Conservation (phyloP, 2,113 vertebrate genomes). For the Eulacestoma nigropectus region DNA sequence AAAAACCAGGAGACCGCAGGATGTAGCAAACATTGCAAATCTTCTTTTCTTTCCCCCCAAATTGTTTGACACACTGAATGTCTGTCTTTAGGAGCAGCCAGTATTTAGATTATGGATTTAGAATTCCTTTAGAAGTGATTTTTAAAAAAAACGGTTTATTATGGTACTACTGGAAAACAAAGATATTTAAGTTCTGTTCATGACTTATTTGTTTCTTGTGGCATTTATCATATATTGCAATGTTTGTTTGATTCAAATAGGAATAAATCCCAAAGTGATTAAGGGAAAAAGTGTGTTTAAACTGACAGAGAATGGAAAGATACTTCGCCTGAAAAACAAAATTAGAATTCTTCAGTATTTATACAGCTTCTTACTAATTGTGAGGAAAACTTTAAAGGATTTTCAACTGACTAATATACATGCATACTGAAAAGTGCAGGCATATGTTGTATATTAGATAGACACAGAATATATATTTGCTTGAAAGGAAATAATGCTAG, state of each 20-base stretch:
- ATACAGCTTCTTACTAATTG: not conserved
- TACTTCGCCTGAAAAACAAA: not conserved
- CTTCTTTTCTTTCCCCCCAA: not conserved
- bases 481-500: conserved; percentile 21
- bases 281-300: not conserved
- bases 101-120: not conserved
- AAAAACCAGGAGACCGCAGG: not conserved
- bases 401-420: not conserved
- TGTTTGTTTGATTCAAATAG: not conserved
- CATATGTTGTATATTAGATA: not conserved
- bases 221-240: not conserved
- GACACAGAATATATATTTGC: not conserved
- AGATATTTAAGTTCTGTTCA: not conserved
- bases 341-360: not conserved
- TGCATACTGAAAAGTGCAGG: not conserved
- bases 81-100: not conserved
- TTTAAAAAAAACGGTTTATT: not conserved
- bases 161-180: not conserved
- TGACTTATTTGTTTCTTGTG: not conserved
- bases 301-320: not conserved
- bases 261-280: not conserved
- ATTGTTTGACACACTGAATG: not conserved
- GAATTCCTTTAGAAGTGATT: not conserved
- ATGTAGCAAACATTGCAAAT: not conserved
- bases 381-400: not conserved